A percentile compares a stretch with the other conserved stretches of the same genome.
Evolutionary conservation across 2,113 vertebrate genomes (phyloP).

Genomic region (Fregetta grallaria): DNA sequence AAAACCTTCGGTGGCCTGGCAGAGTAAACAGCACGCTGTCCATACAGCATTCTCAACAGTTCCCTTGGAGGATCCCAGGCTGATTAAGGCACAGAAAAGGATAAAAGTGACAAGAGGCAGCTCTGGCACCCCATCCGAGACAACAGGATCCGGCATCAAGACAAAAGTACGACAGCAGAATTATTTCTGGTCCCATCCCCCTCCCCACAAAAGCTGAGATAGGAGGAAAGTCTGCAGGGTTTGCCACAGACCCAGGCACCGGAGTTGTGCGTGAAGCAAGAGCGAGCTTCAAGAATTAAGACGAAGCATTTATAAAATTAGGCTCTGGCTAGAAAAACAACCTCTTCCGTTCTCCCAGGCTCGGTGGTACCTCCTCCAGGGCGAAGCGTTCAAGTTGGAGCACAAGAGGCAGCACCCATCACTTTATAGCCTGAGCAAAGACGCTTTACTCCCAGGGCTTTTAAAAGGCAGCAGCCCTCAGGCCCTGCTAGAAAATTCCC

Average conservation of each 20-base stretch:
- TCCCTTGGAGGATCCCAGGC: not conserved
- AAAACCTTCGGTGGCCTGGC: not conserved
- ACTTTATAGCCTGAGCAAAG: not conserved
- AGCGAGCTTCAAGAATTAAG: not conserved
- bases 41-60: not conserved
- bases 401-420: not conserved
- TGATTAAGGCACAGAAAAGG: not conserved
- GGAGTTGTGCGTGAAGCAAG: slow-evolving; percentile 1
- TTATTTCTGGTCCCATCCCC: not conserved
- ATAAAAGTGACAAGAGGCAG: not conserved
- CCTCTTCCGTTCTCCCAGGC: not conserved
- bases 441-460: not conserved
- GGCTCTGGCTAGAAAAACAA: not conserved
- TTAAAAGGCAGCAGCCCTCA: not conserved
- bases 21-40: not conserved
- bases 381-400: slow-evolving; percentile 19
- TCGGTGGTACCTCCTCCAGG: not conserved
- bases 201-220: not conserved
- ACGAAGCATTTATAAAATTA: not conserved
- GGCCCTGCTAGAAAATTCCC: slow-evolving; percentile 29
- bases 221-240: not conserved
- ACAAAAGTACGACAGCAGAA: not conserved
- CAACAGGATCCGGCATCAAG: not conserved
- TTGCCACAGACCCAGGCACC: not conserved
- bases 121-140: not conserved